These are phyloP conservation scores for Agrochola circellaris DNA, from an alignment of 2,888 invertebrate genomes.

Conservation along the genomic window DNA sequence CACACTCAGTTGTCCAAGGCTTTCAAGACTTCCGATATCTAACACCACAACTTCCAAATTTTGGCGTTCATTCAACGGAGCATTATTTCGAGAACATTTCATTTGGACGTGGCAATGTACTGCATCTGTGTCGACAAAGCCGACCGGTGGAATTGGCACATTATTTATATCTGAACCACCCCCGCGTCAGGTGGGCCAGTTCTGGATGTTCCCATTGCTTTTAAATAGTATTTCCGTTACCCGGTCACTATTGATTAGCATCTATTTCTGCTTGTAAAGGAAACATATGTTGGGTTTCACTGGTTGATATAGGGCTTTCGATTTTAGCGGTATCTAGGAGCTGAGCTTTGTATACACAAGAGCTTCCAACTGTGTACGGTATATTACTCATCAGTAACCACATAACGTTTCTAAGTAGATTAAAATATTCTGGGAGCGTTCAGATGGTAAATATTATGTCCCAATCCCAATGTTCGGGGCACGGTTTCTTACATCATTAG, in stretches of 20 bases:
- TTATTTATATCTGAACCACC: slow-evolving; percentile 81
- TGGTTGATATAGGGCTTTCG: slow-evolving; percentile 32
- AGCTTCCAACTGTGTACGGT: slow-evolving; percentile 7
- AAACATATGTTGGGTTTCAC: slow-evolving; percentile 48
- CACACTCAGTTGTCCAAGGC: slow-evolving; percentile 31
- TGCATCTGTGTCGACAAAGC: slow-evolving; percentile 80
- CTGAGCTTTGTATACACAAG: slow-evolving; percentile 8
- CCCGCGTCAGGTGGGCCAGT: slow-evolving; percentile 74
- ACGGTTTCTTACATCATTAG: slow-evolving; percentile 42
- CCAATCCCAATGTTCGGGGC: slow-evolving; percentile 39
- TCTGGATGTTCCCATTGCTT: slow-evolving; percentile 68
- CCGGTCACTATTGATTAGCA: slow-evolving; percentile 64
- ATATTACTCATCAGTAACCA: slow-evolving; percentile 43
- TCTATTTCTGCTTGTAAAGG: slow-evolving; percentile 58
- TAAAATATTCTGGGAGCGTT: slow-evolving; percentile 60
- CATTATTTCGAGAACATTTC: slow-evolving; percentile 68
- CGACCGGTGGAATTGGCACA: slow-evolving; percentile 79
- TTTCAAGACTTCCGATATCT: slow-evolving; percentile 64
- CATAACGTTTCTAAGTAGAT: slow-evolving; percentile 45
- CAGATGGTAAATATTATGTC: slow-evolving; percentile 46
- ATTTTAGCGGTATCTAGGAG: slow-evolving; percentile 26
- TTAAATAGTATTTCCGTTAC: slow-evolving; percentile 67
- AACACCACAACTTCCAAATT: slow-evolving; percentile 61
- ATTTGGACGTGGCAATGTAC: slow-evolving; percentile 74
- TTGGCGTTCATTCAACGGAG: slow-evolving; percentile 57